Conservation (phyloP, 2,797 vertebrate genomes). For the Gymnoscopelus braueri region DNA sequence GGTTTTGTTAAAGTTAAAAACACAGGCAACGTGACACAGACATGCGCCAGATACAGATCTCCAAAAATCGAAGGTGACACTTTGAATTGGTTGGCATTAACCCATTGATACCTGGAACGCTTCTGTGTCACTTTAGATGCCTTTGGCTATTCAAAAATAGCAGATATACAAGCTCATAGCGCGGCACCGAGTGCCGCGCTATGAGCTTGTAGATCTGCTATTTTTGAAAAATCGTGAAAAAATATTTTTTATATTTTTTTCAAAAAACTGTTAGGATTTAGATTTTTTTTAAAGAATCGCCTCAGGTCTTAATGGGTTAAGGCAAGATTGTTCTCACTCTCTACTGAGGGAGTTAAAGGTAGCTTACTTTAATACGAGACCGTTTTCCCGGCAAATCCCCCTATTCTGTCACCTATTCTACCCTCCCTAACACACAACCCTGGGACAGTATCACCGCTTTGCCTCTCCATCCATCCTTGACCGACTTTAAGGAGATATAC, state of each 20-base stretch:
- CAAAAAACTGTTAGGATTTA: too few species aligned
- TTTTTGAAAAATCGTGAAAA: too few species aligned
- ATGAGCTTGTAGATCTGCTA: too few species aligned
- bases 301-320: too few species aligned
- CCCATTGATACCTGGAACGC: too few species aligned
- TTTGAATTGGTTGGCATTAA: slow-evolving; percentile 67
- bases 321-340: too few species aligned
- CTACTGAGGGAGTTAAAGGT: slow-evolving; percentile 61
- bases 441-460: slow-evolving; percentile 52
- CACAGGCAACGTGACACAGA: slow-evolving; percentile 64
- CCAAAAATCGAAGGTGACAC: slow-evolving; percentile 78
- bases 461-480: slow-evolving; percentile 41
- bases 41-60: slow-evolving; percentile 57
- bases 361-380: slow-evolving; percentile 67
- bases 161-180: too few species aligned
- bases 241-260: too few species aligned
- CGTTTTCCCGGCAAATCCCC: slow-evolving; percentile 69
- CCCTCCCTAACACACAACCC: slow-evolving; percentile 63
- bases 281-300: too few species aligned
- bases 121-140: too few species aligned
- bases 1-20: slow-evolving; percentile 61
- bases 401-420: slow-evolving; percentile 49
- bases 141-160: too few species aligned
- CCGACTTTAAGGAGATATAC: slow-evolving; percentile 50
- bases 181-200: too few species aligned